phyloP scores from a whole-genome alignment of 2,113 vertebrate species.

The Psilopsiagon aurifrons region DNA sequence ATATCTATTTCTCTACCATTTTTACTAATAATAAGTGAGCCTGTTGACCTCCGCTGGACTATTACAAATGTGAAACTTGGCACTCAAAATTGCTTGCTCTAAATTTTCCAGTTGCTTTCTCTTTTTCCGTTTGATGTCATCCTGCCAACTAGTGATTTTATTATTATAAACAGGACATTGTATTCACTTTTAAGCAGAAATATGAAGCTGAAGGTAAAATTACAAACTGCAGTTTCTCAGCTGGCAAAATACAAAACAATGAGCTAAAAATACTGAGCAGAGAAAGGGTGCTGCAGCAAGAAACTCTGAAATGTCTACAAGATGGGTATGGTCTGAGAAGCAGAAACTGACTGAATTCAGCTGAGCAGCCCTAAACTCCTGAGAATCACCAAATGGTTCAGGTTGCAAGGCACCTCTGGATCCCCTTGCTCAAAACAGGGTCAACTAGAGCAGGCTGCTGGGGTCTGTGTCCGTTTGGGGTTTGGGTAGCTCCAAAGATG shows the following conservation, averaged over 20 bases:
- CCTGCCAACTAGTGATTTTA: conserved; percentile 84
- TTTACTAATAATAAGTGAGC: conserved; percentile 71
- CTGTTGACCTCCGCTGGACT: conserved; percentile 79
- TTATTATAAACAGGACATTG: conserved; percentile 86
- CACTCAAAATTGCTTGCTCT: conserved; percentile 82
- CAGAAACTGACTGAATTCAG: conserved; percentile 46
- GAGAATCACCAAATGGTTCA: neutral
- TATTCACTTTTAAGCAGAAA: conserved; percentile 86
- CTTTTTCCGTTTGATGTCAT: conserved; percentile 76
- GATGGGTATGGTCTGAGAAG: conserved; percentile 51
- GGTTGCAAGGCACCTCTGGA: neutral
- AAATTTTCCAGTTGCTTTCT: conserved; percentile 84
- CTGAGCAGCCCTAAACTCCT: neutral
- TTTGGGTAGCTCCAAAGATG: neutral
- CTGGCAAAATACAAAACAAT: conserved; percentile 85
- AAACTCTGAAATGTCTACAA: conserved; percentile 63
- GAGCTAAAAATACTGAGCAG: conserved; percentile 81
- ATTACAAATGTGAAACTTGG: conserved; percentile 83
- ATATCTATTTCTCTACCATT: conserved; percentile 74
- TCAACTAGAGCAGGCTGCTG: neutral
- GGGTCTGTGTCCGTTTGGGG: neutral
- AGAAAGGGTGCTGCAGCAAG: conserved; percentile 71
- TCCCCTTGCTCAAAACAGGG: neutral
- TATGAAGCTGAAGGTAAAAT: conserved; percentile 83
- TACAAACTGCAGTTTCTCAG: conserved; percentile 78